Base-by-base conservation (phyloP, 1,140 invertebrate species). In the Drosophila nebulosa region DNA sequence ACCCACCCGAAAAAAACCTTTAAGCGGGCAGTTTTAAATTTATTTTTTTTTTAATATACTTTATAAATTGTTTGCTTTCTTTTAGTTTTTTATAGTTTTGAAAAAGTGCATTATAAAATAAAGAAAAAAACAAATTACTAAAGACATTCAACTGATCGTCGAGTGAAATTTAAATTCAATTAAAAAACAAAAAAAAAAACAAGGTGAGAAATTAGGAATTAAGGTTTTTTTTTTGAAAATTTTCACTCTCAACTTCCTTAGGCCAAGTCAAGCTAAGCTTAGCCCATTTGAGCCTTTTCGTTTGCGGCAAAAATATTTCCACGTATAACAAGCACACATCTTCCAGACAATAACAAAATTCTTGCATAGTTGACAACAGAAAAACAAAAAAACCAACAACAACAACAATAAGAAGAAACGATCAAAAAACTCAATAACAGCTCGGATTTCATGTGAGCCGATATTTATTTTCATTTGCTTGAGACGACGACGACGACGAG, bases 271-370 rank as follows among this genome's bases (percentile, higher is more conserved):
- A 46, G 39, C 39, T 3, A 46, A 46, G 36, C 36, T 16, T 14
- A 39, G 14, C 36, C 39, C 14, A 46, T 21, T 10, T 46, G 32
- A 24, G 42, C 16, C 35, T 39, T 24, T n/a, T 10, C 24, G 51
- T 9, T 18, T 32, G 30, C 10, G 30, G 30, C 30, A 32, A 32
- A 58, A 65, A 46, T 57, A 70, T 64, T 79, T 84, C 72, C 73
- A 84, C 76, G 76, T 83, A 84, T 55, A 73, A 69, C 69, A 66
- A 32, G 74, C 65, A 53, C 60, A 55, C 58, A 55, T 78, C 39
- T 46, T 46, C 39, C 74, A 86, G 83, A 86, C 81, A 88, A 86
- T 83, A 86, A 86, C 71, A 88, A 86, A 86, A 88, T 86, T 83
- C 79, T 79, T 86, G 81, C 81, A 86, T 81, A 88, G 81, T 75